Evolutionary conservation across 1,140 invertebrate genomes (phyloP), one percentile per base, ranked within the genome.

Genomic region (Bombus waltoni): DNA sequence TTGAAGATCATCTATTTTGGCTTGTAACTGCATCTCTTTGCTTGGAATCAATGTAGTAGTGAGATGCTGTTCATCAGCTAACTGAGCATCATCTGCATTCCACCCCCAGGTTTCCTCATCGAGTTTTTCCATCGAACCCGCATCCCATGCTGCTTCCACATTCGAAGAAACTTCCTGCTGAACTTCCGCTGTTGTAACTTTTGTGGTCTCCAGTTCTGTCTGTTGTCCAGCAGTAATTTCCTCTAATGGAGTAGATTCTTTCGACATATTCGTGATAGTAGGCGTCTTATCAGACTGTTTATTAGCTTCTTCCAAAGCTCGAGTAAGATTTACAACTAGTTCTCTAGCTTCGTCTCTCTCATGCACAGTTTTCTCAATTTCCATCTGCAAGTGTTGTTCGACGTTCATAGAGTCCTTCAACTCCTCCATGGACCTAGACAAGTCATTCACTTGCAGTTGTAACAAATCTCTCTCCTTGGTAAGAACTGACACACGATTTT

Each of bases 101-200:
- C 96, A 97, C 47, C 95, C 96, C 95, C 96, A 96, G 6, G 95
- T 94, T 88, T 96, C 96, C 71, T 96, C 95, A 44, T 95, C 95
- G 13, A 94, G 38, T 47, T 92, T 93, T 1, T 93, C 90, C 11
- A 85, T 80, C n/a, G 87, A 88, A 1, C 75, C 88, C 35, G 81
- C 86, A 13, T 91, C 87, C 93, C 93, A 94, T 32, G 75, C 47
- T 1, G 90, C 85, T 81, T 92, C 92, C 38, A 92, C 44, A 15
- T 82, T 79, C 2, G 72, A 68, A 1, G 74, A 28, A 47, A 81
- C 68, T 8, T 77, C 47, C 65, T 80, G 42, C 2, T 59, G 57
- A 32, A 22, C 25, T n/a, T 44, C 65, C 28, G 81, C 80, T 22
- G 28, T 10, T 28, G 32, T 25, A 1, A 22, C 18, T n/a, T 74